Evolutionary conservation across 1,140 invertebrate species (phyloP), one percentile per base, ranked within the genome.

Genomic region (Zophobas atratus): DNA sequence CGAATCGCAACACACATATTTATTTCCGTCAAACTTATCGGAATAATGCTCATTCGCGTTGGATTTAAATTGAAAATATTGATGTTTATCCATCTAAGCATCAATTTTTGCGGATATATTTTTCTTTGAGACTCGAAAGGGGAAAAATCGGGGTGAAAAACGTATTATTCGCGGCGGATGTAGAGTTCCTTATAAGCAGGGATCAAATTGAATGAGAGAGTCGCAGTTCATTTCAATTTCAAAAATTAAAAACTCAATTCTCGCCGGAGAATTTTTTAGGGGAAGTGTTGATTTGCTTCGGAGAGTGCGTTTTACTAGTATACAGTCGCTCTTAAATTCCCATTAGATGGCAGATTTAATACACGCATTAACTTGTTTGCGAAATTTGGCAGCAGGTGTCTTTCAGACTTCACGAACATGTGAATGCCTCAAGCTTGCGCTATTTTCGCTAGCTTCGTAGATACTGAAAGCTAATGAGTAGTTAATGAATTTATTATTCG

Each of bases 71-170:
- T 46, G 43, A 46, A 46, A 46, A 3, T 8, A 8, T 8, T 20
- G 49, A 20, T 51, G 49, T 51, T 51, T 51, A 51, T 51, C n/a
- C 20, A 20, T n/a, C 6, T 51, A 51, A 51, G 20, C 49, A 51
- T 5, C 43, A 46, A 46, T 46, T 46, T 46, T 46, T 46, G 43
- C 43, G 43, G 43, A 46, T 46, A 51, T 51, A 51, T 51, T 51
- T 51, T 51, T 51, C 49, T 51, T 51, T 4, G 49, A 51, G 49
- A 6, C 4, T 4, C 49, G 6, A 4, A 4, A 46, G 49, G n/a
- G n/a, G n/a, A 51, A 4, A 20, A 4, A 20, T 20, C 49, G 49
- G 49, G 20, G 4, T 20, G 49, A 51, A 51, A 2, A 20, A 2
- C 49, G n/a, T 51, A 6, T 51, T 51, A 20, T 20, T 20, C 4